phyloP scores from a whole-genome alignment of 2,113 vertebrate genomes.

The Phylloscopus trochilus region DNA sequence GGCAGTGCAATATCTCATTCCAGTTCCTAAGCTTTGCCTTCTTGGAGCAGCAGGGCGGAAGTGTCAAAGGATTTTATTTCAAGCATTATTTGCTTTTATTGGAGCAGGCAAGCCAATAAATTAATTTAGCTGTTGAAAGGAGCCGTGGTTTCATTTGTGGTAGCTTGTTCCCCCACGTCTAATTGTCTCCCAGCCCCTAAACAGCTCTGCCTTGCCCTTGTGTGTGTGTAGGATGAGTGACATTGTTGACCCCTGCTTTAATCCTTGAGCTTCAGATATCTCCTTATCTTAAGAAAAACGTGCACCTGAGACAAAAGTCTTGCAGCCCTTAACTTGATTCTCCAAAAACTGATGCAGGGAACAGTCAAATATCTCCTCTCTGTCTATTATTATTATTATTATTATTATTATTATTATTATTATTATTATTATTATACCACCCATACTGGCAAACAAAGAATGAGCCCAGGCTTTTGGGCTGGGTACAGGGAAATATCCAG shows the following conservation, averaged over 20 bases:
- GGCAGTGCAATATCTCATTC: not conserved
- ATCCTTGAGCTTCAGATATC: not conserved
- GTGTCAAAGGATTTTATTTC: not conserved
- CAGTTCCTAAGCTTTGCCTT: not conserved
- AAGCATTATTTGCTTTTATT: not conserved
- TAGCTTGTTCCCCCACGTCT: not conserved
- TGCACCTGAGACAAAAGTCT: not conserved
- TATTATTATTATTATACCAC: not conserved
- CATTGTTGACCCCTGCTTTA: not conserved
- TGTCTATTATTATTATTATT: not conserved
- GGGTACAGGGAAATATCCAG: not conserved
- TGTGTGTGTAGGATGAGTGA: not conserved
- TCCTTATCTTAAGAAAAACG: not conserved
- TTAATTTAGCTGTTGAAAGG: not conserved
- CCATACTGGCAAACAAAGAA: not conserved
- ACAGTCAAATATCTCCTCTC: rapidly evolving
- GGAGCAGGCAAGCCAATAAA: not conserved
- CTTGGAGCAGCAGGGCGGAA: not conserved
- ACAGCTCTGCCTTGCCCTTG: not conserved
- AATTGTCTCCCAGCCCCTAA: not conserved
- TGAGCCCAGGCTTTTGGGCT: not conserved
- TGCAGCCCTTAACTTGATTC: not conserved
- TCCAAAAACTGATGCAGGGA: not conserved
- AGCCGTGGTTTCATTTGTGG: not conserved
- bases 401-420: too few relatives aligned